A percentile compares a stretch with the other conserved stretches of the same genome.
phyloP scores from a whole-genome alignment of 2,888 invertebrate genomes.

The Embidobia sp. region DNA sequence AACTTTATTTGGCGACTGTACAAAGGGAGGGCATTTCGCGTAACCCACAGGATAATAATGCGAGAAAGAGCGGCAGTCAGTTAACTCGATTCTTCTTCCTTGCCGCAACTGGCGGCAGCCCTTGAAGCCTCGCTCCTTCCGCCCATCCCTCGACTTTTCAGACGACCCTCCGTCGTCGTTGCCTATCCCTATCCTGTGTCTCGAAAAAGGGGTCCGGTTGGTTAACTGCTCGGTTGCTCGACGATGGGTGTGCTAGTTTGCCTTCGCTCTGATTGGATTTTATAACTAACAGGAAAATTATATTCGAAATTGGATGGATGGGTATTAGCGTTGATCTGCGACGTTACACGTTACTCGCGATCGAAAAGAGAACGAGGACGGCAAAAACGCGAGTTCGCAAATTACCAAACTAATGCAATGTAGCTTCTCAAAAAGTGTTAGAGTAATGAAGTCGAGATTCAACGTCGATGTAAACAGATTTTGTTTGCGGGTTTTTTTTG shows the following conservation, averaged over 20 bases:
- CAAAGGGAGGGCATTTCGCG: slow-evolving; percentile 70
- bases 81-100: slow-evolving; percentile 74
- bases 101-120: slow-evolving; percentile 49
- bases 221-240: slow-evolving; percentile 64
- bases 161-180: slow-evolving; percentile 54
- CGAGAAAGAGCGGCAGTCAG: slow-evolving; percentile 73
- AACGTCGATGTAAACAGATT: neutral
- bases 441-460: slow-evolving; percentile 31
- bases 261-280: slow-evolving; percentile 78
- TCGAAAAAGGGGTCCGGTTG: slow-evolving; percentile 66
- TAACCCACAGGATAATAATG: slow-evolving; percentile 73
- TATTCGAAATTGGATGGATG: slow-evolving; percentile 80
- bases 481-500: neutral
- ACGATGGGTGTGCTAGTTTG: slow-evolving; percentile 66
- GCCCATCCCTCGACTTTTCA: slow-evolving; percentile 47
- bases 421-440: slow-evolving; percentile 15
- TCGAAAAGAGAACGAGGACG: slow-evolving; percentile 3
- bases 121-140: slow-evolving; percentile 50
- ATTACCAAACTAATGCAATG: slow-evolving; percentile 20
- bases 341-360: slow-evolving; percentile 49
- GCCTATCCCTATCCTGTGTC: slow-evolving; percentile 52
- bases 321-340: slow-evolving; percentile 69
- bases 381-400: slow-evolving; percentile 15
- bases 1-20: slow-evolving; percentile 61
- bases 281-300: slow-evolving; percentile 81